phyloP scores from a whole-genome alignment of 2,113 vertebrate genomes.

The Microcebus griseorufus region DNA sequence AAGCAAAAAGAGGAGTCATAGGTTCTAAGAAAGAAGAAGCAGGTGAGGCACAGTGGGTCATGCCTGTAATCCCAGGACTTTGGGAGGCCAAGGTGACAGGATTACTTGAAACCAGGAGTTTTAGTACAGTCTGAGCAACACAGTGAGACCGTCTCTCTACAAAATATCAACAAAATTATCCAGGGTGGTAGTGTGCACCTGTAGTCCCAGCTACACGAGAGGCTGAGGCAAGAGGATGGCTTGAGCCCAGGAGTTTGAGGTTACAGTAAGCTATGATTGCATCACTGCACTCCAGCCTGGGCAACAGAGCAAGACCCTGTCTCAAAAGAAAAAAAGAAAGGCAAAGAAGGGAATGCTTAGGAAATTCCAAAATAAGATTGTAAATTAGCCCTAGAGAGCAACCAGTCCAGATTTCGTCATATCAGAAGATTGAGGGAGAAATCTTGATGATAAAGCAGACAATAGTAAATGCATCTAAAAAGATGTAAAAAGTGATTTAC shows the following conservation, averaged over 20 bases:
- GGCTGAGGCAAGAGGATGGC: background rate
- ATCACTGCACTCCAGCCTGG: background rate
- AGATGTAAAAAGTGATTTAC: background rate
- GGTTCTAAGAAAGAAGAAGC: too few species aligned
- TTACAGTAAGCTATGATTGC: background rate
- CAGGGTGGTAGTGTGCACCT: background rate
- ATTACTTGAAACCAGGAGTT: background rate
- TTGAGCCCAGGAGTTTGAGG: background rate
- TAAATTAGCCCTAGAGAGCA: background rate
- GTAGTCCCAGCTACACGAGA: background rate
- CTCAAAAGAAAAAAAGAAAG: background rate
- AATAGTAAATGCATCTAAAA: background rate
- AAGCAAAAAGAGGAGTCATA: too few species aligned
- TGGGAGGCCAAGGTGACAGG: background rate
- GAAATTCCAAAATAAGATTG: background rate
- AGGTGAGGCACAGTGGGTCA: background rate
- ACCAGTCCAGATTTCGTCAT: background rate
- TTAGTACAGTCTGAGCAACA: background rate
- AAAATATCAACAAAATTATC: background rate
- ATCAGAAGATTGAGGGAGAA: background rate
- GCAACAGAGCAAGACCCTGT: background rate
- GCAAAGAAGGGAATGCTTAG: constrained; percentile 7
- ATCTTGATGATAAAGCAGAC: background rate
- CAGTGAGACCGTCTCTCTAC: background rate
- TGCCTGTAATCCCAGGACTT: background rate